Evolutionary conservation across 2,797 vertebrate species (phyloP).

Genomic region (Labeo calbasu): DNA sequence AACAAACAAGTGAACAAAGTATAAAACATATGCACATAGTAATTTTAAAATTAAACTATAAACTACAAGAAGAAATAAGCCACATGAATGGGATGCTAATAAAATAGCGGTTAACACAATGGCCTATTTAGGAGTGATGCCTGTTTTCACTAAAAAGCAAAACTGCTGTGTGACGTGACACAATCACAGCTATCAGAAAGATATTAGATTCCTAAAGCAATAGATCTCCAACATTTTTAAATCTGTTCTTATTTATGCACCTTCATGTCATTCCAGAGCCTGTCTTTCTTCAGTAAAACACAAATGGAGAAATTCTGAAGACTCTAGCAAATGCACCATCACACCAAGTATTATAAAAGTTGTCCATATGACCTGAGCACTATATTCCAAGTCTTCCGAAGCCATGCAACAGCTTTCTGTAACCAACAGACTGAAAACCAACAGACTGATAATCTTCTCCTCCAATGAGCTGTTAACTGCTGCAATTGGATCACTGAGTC

Average conservation of each 20-base stretch:
- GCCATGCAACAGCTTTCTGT: neutral
- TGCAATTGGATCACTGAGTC: neutral
- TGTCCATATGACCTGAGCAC: neutral
- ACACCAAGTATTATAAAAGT: neutral
- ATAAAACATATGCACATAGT: neutral
- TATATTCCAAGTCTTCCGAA: neutral
- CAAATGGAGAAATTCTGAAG: neutral
- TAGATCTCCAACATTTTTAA: neutral
- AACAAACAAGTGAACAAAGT: conserved; percentile 26
- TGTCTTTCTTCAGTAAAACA: neutral
- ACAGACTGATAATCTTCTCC: neutral
- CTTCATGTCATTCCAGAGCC: neutral
- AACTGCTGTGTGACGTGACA: conserved; percentile 12
- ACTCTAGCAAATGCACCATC: neutral
- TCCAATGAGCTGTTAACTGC: neutral
- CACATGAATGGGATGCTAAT: conserved; percentile 1
- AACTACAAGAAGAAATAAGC: conserved; percentile 7
- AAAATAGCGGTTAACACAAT: conserved; percentile 18
- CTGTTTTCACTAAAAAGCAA: neutral
- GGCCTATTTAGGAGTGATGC: neutral
- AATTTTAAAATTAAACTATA: neutral
- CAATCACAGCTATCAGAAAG: neutral
- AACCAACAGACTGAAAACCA: neutral
- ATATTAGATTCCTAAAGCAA: conserved; percentile 5
- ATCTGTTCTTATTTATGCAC: neutral